Conservation (phyloP, 1,140 invertebrate genomes). For the Paraescarpia echinospica region DNA sequence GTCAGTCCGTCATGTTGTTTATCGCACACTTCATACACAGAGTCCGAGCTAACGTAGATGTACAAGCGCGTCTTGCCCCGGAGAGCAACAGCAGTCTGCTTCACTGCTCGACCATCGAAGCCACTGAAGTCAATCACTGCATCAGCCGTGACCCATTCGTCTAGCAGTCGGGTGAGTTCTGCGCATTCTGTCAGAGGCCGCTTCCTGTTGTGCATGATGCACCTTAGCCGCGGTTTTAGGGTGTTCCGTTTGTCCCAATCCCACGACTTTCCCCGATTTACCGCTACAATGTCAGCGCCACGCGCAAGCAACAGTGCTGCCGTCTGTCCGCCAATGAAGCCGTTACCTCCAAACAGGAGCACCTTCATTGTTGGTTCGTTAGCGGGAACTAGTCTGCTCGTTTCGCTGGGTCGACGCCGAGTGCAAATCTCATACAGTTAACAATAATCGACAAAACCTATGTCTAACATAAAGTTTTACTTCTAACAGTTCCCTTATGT, state of each 20-base stretch:
- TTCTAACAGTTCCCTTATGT: neutral
- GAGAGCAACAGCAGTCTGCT: conserved; percentile 48
- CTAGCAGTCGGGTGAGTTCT: conserved; percentile 40
- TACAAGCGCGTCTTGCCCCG: conserved; percentile 52
- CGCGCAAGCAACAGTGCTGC: conserved; percentile 45
- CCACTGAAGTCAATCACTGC: conserved; percentile 60
- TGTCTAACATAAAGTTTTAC: neutral
- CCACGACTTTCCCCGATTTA: conserved; percentile 59
- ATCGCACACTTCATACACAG: conserved; percentile 61
- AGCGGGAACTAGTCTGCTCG: neutral
- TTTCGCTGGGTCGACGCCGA: neutral
- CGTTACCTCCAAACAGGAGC: conserved; percentile 61
- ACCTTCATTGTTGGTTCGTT: conserved; percentile 31
- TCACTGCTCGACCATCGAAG: conserved; percentile 54
- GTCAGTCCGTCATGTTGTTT: conserved; percentile 41
- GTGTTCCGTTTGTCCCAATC: conserved; percentile 55
- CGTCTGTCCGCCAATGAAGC: conserved; percentile 58
- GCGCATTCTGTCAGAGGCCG: conserved; percentile 38
- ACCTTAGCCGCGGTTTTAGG: conserved; percentile 50
- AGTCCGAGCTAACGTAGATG: conserved; percentile 61
- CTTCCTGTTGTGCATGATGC: conserved; percentile 18
- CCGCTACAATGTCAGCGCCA: conserved; percentile 45
- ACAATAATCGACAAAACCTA: neutral
- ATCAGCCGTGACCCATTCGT: conserved; percentile 44
- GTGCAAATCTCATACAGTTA: neutral